Conservation (phyloP, 2,888 invertebrate genomes). For the Pollenia labialis region DNA sequence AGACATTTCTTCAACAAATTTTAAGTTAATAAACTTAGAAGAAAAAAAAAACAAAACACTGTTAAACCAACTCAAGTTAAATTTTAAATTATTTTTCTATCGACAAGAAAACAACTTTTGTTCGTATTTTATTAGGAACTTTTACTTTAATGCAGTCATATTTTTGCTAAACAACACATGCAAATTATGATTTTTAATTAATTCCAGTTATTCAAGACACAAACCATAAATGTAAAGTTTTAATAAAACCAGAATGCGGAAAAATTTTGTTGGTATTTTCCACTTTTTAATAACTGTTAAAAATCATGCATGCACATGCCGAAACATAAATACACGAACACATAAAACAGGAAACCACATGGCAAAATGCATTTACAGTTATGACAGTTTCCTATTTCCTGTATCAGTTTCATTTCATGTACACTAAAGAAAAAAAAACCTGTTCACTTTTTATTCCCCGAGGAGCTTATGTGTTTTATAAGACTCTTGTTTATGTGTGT, state of each 20-base stretch:
- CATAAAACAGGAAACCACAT: conserved; percentile 63
- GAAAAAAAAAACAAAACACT: neutral
- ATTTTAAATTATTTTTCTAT: conserved; percentile 10
- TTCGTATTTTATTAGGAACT: conserved; percentile 14
- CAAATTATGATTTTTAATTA: conserved; percentile 63
- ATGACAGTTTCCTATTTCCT: conserved; percentile 69
- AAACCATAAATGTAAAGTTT: conserved; percentile 62
- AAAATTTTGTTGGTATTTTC: conserved; percentile 43
- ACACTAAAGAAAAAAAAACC: neutral
- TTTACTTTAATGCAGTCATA: conserved; percentile 40
- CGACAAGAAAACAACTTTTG: neutral
- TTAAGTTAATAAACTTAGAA: conserved; percentile 21
- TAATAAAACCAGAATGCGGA: conserved; percentile 27
- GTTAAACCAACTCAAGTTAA: conserved; percentile 22
- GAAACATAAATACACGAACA: neutral
- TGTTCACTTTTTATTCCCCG: neutral
- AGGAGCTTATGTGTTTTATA: neutral
- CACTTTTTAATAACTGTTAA: conserved; percentile 8
- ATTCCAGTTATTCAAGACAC: conserved; percentile 63
- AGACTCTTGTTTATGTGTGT: neutral
- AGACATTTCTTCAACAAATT: neutral
- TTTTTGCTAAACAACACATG: neutral
- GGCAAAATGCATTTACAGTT: conserved; percentile 68
- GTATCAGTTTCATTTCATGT: conserved; percentile 54
- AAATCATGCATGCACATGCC: neutral